These are phyloP conservation scores for Regulus satrapa DNA, from an alignment of 2,113 vertebrate species.

Conservation along the genomic window DNA sequence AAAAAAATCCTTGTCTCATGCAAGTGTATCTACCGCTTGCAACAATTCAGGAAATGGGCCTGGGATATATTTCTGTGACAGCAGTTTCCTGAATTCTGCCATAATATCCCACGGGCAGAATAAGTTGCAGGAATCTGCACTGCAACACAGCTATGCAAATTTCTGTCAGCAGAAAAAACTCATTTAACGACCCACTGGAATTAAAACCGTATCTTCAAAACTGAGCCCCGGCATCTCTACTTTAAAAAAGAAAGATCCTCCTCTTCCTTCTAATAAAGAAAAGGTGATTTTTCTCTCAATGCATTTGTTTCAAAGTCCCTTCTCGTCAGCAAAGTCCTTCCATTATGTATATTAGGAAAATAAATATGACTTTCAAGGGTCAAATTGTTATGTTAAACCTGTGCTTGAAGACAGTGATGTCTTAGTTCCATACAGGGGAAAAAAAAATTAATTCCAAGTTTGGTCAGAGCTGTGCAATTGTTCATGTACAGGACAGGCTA, in stretches of 20 bases:
- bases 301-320: background rate
- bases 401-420: background rate
- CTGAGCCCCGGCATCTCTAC: background rate
- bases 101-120: background rate
- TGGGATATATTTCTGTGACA: background rate
- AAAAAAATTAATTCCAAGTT: background rate
- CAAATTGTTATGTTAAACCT: background rate
- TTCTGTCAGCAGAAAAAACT: conserved; percentile 27
- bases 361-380: background rate
- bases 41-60: background rate
- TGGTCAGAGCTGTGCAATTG: background rate
- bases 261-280: background rate
- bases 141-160: conserved; percentile 30
- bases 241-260: background rate
- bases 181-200: background rate
- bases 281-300: background rate
- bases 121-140: background rate
- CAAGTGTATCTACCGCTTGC: background rate
- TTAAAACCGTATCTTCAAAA: background rate
- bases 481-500: fast-evolving
- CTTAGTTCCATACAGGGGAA: background rate
- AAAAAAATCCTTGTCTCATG: background rate
- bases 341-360: background rate
- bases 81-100: background rate
- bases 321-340: background rate